Evolutionary conservation across 2,888 invertebrate genomes (phyloP).

Genomic region (Neoscelio sp.): DNA sequence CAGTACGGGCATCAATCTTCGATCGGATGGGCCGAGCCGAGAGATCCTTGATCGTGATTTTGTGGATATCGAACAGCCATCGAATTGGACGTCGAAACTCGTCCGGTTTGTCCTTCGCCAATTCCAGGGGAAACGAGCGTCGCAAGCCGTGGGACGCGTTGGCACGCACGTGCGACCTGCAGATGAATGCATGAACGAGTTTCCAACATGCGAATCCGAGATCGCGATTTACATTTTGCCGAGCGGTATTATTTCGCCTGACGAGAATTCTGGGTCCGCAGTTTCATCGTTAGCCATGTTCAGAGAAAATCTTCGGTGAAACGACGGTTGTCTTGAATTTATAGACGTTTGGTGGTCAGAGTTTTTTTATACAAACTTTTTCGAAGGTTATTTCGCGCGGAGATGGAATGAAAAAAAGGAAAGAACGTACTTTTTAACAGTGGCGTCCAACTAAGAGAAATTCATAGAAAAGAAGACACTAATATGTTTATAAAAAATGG

Average conservation of each 20-base stretch:
- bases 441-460: not conserved
- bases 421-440: not conserved
- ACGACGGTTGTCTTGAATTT: constrained; percentile 56
- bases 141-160: constrained; percentile 64
- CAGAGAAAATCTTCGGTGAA: constrained; percentile 52
- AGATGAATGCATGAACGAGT: constrained; percentile 63
- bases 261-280: constrained; percentile 34
- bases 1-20: constrained; percentile 73
- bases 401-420: constrained; percentile 48
- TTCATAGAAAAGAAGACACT: not conserved
- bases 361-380: constrained; percentile 38
- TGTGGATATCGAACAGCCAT: constrained; percentile 66
- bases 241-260: constrained; percentile 57
- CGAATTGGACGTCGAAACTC: constrained; percentile 67
- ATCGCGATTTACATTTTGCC: constrained; percentile 65
- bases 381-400: constrained; percentile 13
- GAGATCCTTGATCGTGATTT: constrained; percentile 68
- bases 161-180: constrained; percentile 66
- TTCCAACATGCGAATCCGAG: constrained; percentile 61
- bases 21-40: constrained; percentile 50
- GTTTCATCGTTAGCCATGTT: constrained; percentile 60
- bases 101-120: constrained; percentile 66
- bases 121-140: constrained; percentile 56
- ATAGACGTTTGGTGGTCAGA: constrained; percentile 49
- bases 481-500: not conserved